Evolutionary conservation across 1,140 invertebrate genomes (phyloP).

Genomic region (Mya arenaria): DNA sequence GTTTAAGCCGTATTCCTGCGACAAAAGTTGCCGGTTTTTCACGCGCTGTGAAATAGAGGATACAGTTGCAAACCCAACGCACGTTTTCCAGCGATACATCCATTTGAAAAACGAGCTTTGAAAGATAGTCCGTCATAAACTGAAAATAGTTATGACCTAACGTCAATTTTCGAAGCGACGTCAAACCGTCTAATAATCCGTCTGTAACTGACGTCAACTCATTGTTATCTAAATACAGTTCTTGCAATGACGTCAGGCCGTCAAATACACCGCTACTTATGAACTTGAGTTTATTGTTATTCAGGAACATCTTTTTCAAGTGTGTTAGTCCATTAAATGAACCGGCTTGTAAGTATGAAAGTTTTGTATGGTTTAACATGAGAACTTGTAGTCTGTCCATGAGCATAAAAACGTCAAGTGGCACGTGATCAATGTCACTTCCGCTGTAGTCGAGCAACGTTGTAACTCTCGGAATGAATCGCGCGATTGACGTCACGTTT

Average conservation of each 20-base stretch:
- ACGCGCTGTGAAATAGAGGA: slow-evolving; percentile 22
- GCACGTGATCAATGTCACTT: slow-evolving; percentile 6
- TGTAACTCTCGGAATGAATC: slow-evolving; percentile 31
- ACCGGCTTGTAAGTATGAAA: slow-evolving; percentile 10
- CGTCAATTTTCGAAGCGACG: slow-evolving; percentile 20
- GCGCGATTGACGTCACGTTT: slow-evolving; percentile 14
- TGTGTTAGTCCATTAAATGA: slow-evolving; percentile 17
- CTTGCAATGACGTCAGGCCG: slow-evolving; percentile 13
- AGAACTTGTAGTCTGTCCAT: slow-evolving; percentile 14
- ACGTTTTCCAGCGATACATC: slow-evolving; percentile 22
- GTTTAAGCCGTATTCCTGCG: too few species aligned
- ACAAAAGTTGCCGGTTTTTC: slow-evolving; percentile 22
- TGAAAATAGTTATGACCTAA: slow-evolving; percentile 27
- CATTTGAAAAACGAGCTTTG: slow-evolving; percentile 20
- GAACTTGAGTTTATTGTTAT: slow-evolving; percentile 17
- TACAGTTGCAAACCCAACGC: slow-evolving; percentile 46
- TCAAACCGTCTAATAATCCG: slow-evolving; percentile 36
- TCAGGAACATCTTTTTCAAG: slow-evolving; percentile 4
- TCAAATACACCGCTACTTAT: slow-evolving; percentile 28
- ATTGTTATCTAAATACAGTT: slow-evolving; percentile 33
- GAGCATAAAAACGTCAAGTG: slow-evolving; percentile 22
- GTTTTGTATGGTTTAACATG: slow-evolving; percentile 16
- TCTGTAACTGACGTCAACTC: slow-evolving; percentile 7
- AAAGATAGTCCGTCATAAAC: slow-evolving; percentile 30
- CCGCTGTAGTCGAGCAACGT: slow-evolving; percentile 45